These are phyloP conservation scores for Augochlorella aurata DNA, from an alignment of 2,888 invertebrate species.

Conservation along the genomic window DNA sequence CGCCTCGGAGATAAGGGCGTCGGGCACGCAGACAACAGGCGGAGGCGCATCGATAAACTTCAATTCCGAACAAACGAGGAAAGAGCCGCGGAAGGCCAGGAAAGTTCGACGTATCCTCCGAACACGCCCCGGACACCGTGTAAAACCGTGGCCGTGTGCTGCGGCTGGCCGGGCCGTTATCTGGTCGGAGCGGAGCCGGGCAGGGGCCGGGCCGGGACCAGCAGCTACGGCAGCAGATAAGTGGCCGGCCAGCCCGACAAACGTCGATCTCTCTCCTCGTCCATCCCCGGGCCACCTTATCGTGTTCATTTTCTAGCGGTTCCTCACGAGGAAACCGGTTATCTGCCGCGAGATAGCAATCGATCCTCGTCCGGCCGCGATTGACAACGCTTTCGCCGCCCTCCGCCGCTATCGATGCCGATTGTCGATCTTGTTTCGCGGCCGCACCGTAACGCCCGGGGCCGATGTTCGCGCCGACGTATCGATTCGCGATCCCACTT, in stretches of 20 bases:
- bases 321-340: constrained; percentile 49
- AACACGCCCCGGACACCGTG: constrained; percentile 78
- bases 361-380: constrained; percentile 31
- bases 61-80: constrained; percentile 73
- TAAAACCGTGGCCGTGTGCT: constrained; percentile 61
- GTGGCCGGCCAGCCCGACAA: constrained; percentile 69
- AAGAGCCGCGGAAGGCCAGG: constrained; percentile 55
- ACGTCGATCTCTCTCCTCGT: constrained; percentile 37
- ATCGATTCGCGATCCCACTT: neutral
- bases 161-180: constrained; percentile 46
- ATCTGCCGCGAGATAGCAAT: constrained; percentile 40
- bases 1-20: constrained; percentile 59
- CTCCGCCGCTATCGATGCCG: neutral
- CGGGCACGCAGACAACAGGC: constrained; percentile 53
- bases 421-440: constrained; percentile 27
- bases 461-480: neutral
- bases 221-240: constrained; percentile 68
- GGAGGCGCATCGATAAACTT: constrained; percentile 69
- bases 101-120: constrained; percentile 69
- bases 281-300: constrained; percentile 42
- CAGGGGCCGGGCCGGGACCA: constrained; percentile 36
- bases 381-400: constrained; percentile 39
- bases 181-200: constrained; percentile 26
- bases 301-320: constrained; percentile 56
- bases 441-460: neutral